Conservation (phyloP, 2,113 vertebrate genomes). For the Chinchilla lanigera region DNA sequence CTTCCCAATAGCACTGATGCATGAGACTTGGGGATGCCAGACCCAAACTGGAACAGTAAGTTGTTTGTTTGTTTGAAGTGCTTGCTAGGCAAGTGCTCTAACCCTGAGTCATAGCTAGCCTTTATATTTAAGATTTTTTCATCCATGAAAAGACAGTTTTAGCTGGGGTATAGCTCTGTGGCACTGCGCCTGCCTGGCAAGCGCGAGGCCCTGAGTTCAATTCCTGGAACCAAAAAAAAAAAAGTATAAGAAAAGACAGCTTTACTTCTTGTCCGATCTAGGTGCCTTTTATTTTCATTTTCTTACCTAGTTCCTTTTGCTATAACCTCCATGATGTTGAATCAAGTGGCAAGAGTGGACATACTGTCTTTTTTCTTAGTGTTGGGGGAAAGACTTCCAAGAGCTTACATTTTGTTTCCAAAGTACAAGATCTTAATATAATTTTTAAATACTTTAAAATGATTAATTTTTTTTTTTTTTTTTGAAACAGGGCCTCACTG, state of each 20-base stretch:
- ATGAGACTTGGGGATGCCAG: background rate
- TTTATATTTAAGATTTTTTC: background rate
- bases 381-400: background rate
- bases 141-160: background rate
- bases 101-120: background rate
- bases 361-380: background rate
- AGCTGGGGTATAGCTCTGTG: too few relatives aligned
- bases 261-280: background rate
- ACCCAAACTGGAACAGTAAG: background rate
- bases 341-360: background rate
- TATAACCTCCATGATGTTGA: background rate
- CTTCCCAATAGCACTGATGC: background rate
- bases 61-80: background rate
- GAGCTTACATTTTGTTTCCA: background rate
- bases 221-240: too few relatives aligned
- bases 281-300: conserved; percentile 9
- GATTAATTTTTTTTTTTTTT: background rate
- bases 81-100: background rate
- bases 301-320: background rate
- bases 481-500: background rate
- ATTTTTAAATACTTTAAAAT: background rate
- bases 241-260: background rate
- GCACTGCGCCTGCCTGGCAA: too few relatives aligned
- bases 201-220: too few relatives aligned
- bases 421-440: conserved; percentile 20